Percentiles rank a stretch among this genome's conserved stretches.
Evolutionary conservation across 2,113 vertebrate species (phyloP).

Genomic region (Naja naja): DNA sequence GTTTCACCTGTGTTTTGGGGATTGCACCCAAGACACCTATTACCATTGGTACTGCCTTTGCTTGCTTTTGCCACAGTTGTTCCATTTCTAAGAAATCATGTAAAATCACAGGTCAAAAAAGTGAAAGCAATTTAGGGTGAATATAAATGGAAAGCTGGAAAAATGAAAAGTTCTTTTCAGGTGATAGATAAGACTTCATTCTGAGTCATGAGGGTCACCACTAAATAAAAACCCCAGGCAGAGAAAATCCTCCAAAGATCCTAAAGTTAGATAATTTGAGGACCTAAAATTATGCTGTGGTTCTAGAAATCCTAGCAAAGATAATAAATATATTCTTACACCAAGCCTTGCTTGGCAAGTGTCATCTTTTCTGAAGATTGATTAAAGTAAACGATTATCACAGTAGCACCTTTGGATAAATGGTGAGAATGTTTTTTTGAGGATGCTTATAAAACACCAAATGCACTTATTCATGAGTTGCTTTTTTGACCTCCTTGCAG

Average conservation of each 20-base stretch:
- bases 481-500: not conserved
- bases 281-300: not conserved
- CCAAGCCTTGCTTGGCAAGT: not conserved
- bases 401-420: not conserved
- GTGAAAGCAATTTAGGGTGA: not conserved
- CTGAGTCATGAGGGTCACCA: not conserved
- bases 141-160: not conserved
- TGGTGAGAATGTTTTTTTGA: not conserved
- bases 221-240: not conserved
- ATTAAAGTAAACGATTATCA: not conserved
- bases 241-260: not conserved
- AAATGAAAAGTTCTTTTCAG: not conserved
- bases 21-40: not conserved
- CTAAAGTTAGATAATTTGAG: not conserved
- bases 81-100: not conserved
- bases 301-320: not conserved
- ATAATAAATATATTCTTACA: not conserved
- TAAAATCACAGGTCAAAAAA: not conserved
- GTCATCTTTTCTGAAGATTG: not conserved
- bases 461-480: not conserved
- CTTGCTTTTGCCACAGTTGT: not conserved
- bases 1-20: too few species aligned
- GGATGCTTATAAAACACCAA: not conserved
- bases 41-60: not conserved
- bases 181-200: not conserved